phyloP scores from a whole-genome alignment of 1,140 invertebrate species.

The Neodiprion lecontei region DNA sequence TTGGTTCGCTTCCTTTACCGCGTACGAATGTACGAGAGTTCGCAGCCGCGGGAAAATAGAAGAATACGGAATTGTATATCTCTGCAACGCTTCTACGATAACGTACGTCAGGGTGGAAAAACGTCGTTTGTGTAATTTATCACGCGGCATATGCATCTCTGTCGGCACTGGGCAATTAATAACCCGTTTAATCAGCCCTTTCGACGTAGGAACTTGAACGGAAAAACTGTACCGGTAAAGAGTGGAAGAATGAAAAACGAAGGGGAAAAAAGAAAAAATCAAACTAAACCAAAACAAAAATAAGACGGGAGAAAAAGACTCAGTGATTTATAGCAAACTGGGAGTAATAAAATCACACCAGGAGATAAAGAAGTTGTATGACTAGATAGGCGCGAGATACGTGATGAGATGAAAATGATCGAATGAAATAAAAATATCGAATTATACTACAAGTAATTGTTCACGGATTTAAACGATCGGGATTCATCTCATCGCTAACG shows the following conservation, averaged over 20 bases:
- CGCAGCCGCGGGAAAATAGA: too few species aligned
- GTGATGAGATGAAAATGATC: neutral
- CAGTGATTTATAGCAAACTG: conserved; percentile 52
- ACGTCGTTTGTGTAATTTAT: conserved; percentile 39
- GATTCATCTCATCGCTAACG: too few species aligned
- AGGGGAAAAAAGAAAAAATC: too few species aligned
- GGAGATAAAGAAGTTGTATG: conserved; percentile 34
- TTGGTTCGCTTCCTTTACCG: too few species aligned
- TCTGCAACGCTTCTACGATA: neutral
- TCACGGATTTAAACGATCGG: too few species aligned
- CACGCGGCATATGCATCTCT: conserved; percentile 46
- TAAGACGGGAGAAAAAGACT: too few species aligned
- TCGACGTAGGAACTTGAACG: conserved; percentile 36
- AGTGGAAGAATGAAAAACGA: conserved; percentile 16
- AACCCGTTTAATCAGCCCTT: conserved; percentile 53
- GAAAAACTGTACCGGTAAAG: conserved; percentile 46
- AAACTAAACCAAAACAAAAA: too few species aligned
- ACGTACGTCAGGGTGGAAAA: conserved; percentile 28
- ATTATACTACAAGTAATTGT: too few species aligned
- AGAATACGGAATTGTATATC: too few species aligned
- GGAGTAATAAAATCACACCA: conserved; percentile 31
- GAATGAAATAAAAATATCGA: neutral
- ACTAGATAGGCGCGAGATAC: conserved; percentile 30
- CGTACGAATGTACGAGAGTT: too few species aligned
- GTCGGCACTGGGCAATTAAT: conserved; percentile 51